A percentile compares a stretch with the other conserved stretches of the same genome.
These are phyloP conservation scores for Galbula dea DNA, from an alignment of 2,113 vertebrate species.

Conservation along the genomic window DNA sequence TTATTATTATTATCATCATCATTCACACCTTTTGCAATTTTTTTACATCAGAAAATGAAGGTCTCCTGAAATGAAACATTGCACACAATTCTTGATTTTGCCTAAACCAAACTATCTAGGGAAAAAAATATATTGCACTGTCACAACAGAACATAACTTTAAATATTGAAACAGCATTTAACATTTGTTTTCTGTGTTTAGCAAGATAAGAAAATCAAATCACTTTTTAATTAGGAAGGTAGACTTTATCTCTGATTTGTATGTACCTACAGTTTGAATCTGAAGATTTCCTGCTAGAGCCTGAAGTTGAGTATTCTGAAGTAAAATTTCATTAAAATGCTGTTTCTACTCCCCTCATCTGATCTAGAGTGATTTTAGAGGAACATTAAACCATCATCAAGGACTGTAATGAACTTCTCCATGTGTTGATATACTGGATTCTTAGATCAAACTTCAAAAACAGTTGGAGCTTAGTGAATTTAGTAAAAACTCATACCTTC, in stretches of 20 bases:
- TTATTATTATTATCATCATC: no score
- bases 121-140: neutral
- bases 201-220: neutral
- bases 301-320: neutral
- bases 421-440: neutral
- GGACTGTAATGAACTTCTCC: neutral
- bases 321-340: neutral
- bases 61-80: neutral
- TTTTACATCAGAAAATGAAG: neutral
- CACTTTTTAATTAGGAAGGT: neutral
- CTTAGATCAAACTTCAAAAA: constrained; percentile 28
- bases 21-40: no score
- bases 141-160: neutral
- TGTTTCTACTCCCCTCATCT: neutral
- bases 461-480: neutral
- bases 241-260: neutral
- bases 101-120: neutral
- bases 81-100: neutral
- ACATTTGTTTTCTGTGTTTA: neutral
- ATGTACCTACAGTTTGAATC: neutral
- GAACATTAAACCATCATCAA: neutral
- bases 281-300: neutral
- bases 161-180: neutral
- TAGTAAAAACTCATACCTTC: constrained; percentile 15
- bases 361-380: neutral